These are phyloP conservation scores for Opisthocomus hoazin DNA, from an alignment of 2,113 vertebrate species.

Conservation along the genomic window DNA sequence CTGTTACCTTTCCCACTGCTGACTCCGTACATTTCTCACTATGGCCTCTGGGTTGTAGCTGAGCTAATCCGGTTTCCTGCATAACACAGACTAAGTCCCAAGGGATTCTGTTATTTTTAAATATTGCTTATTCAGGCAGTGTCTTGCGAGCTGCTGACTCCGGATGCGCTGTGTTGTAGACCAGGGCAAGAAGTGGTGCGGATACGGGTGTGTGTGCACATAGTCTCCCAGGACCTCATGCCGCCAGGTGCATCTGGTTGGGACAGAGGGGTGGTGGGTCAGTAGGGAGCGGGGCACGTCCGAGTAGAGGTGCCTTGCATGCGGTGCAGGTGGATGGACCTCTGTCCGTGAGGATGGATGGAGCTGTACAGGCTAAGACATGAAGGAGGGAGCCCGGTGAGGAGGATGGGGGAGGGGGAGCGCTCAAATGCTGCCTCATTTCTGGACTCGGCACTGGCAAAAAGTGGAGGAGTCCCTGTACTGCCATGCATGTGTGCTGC, in stretches of 20 bases:
- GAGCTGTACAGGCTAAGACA: neutral
- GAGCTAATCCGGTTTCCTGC: neutral
- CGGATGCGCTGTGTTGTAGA: neutral
- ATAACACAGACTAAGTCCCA: neutral
- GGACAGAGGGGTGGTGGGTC: neutral
- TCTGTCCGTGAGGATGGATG: rapidly evolving
- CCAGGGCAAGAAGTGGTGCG: neutral
- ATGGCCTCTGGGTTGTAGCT: neutral
- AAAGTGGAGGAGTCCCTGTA: neutral
- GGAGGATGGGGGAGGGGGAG: neutral
- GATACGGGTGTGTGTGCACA: rapidly evolving
- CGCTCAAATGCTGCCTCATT: neutral
- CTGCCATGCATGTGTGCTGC: neutral
- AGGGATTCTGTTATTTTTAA: slow-evolving; percentile 5
- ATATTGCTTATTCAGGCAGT: neutral
- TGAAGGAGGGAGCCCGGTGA: neutral
- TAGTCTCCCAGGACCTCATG: neutral
- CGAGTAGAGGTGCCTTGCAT: neutral
- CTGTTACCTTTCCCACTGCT: neutral
- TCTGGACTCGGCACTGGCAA: neutral
- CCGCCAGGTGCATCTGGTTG: neutral
- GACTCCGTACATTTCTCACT: neutral
- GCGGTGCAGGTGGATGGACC: neutral
- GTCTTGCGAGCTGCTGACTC: neutral
- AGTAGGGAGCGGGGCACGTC: neutral